These are phyloP conservation scores for Melanotaenia trifasciata DNA, from an alignment of 2,797 vertebrate genomes.

Conservation along the genomic window DNA sequence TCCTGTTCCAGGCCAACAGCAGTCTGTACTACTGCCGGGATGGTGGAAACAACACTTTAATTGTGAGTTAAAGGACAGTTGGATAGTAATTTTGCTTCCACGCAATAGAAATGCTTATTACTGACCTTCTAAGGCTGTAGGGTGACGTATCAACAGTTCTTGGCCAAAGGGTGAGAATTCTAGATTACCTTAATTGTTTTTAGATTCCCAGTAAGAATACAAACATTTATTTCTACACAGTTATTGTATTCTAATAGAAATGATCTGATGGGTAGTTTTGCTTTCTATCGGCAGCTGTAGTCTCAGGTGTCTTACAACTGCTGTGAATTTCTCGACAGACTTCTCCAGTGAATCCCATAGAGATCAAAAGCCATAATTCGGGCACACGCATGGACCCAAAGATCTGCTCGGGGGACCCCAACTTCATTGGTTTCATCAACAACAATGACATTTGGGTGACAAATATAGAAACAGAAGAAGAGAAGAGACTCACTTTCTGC, in stretches of 20 bases:
- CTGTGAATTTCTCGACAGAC: constrained; percentile 62
- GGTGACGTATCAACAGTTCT: not conserved
- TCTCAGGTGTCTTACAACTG: not conserved
- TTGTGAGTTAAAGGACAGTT: constrained; percentile 83
- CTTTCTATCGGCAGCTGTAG: not conserved
- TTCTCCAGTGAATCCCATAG: constrained; percentile 89
- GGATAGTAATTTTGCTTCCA: not conserved
- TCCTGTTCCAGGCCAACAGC: constrained; percentile 98
- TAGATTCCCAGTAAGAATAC: too few species aligned
- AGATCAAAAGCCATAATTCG: constrained; percentile 92
- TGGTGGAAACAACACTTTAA: constrained; percentile 89
- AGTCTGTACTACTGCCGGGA: constrained; percentile 95
- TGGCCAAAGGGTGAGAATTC: not conserved
- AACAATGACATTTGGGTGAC: constrained; percentile 95
- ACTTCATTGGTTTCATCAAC: constrained; percentile 94
- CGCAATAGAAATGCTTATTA: not conserved
- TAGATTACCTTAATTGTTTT: not conserved
- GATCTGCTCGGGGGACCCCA: constrained; percentile 90
- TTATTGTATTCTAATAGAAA: too few species aligned
- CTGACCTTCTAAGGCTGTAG: not conserved
- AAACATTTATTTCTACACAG: not conserved
- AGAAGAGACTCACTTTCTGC: constrained; percentile 81
- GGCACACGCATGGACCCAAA: constrained; percentile 98
- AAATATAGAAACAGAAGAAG: constrained; percentile 86
- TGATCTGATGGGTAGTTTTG: not conserved